A percentile compares a stretch with the other conserved stretches of the same genome.
phyloP scores from a whole-genome alignment of 2,888 invertebrate genomes.

The Pollenia angustigena region DNA sequence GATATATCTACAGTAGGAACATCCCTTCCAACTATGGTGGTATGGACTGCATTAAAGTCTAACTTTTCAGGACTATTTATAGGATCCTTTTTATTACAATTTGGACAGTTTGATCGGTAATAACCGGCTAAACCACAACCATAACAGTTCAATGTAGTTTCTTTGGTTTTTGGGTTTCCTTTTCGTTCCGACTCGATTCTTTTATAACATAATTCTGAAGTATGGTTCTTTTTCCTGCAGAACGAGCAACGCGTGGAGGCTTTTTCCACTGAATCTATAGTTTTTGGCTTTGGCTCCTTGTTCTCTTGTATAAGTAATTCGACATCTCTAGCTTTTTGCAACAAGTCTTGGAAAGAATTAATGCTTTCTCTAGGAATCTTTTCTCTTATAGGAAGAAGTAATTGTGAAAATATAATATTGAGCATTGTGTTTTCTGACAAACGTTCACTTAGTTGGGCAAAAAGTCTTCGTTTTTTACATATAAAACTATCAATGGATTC shows the following conservation, averaged over 20 bases:
- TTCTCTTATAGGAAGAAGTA: slow-evolving; percentile 13
- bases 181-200: too few species aligned
- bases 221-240: too few species aligned
- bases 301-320: slow-evolving; percentile 9
- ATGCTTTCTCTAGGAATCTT: too few species aligned
- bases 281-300: slow-evolving; percentile 6
- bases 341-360: too few species aligned
- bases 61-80: background rate
- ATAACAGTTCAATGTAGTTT: background rate
- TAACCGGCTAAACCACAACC: background rate
- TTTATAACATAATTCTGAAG: too few species aligned
- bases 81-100: background rate
- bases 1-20: background rate
- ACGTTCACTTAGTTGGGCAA: slow-evolving; percentile 27
- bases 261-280: background rate
- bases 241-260: too few species aligned
- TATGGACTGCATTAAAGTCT: slow-evolving; percentile 1
- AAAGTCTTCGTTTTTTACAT: slow-evolving; percentile 10
- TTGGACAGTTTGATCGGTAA: background rate
- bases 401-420: slow-evolving; percentile 29
- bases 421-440: slow-evolving; percentile 33
- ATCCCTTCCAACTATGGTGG: background rate
- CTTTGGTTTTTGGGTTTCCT: too few species aligned
- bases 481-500: slow-evolving; percentile 41
- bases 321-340: slow-evolving; percentile 16